Conservation (phyloP, 2,113 vertebrate species). For the Pangasianodon hypophthalmus region DNA sequence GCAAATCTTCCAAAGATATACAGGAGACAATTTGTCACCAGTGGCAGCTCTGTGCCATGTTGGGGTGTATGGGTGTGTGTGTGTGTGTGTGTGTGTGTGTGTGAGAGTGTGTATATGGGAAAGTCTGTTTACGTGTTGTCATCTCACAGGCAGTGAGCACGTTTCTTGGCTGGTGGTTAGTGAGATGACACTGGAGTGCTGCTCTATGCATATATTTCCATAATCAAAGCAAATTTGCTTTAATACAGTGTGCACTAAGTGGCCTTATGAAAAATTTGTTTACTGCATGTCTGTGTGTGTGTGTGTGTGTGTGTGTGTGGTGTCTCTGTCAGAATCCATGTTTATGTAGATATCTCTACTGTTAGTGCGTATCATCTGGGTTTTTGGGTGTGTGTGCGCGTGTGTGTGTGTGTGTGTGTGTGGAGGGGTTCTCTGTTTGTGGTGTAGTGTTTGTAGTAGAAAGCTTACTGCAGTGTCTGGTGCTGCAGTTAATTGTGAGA, state of each 20-base stretch:
- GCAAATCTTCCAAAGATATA: constrained; percentile 73
- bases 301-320: constrained; percentile 5
- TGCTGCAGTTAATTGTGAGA: constrained; percentile 18
- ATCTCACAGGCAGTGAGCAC: constrained; percentile 45
- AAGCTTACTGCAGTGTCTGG: constrained; percentile 4
- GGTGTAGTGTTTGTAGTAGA: constrained; percentile 54
- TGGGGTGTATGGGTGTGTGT: constrained; percentile 40
- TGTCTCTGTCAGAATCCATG: background rate
- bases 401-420: constrained; percentile 21
- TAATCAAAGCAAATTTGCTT: constrained; percentile 56
- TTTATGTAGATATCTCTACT: constrained; percentile 5
- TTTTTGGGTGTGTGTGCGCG: background rate
- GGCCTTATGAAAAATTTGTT: constrained; percentile 43
- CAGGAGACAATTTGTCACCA: constrained; percentile 80
- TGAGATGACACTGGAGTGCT: constrained; percentile 53
- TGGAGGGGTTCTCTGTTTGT: constrained; percentile 32
- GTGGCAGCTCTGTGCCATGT: constrained; percentile 60
- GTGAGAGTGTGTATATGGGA: constrained; percentile 31
- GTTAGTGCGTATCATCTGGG: background rate
- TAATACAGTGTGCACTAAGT: constrained; percentile 40
- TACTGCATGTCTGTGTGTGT: constrained; percentile 28
- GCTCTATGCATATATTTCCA: constrained; percentile 56
- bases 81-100: constrained; percentile 35
- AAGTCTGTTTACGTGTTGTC: constrained; percentile 51
- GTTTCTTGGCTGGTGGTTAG: constrained; percentile 48